These are phyloP conservation scores for Platichthys flesus DNA, from an alignment of 2,113 vertebrate genomes.

Conservation along the genomic window DNA sequence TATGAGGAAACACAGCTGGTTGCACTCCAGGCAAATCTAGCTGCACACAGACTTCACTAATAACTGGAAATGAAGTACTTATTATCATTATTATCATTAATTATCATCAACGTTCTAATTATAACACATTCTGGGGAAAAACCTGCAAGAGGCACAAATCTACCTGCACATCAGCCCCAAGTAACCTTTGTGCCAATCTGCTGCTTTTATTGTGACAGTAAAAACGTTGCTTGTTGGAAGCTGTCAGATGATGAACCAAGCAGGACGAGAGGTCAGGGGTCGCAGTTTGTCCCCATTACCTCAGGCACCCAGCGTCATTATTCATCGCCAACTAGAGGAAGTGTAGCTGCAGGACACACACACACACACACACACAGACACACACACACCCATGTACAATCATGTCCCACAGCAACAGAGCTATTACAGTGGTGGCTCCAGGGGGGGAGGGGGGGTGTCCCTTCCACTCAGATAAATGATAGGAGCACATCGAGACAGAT, in stretches of 20 bases:
- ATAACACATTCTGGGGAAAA: background rate
- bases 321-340: conserved; percentile 53
- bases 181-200: too few species aligned
- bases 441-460: conserved; percentile 22
- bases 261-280: conserved; percentile 35
- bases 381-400: background rate
- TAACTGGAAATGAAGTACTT: background rate
- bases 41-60: too few species aligned
- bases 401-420: conserved; percentile 36
- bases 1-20: too few species aligned
- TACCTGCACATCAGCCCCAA: background rate
- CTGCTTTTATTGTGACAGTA: background rate
- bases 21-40: background rate
- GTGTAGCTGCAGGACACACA: conserved; percentile 27
- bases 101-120: conserved; percentile 10
- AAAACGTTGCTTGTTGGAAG: background rate
- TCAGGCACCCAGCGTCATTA: conserved; percentile 48
- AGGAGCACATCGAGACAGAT: too few species aligned
- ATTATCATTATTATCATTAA: conserved; percentile 13
- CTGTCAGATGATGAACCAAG: background rate
- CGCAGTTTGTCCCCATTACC: conserved; percentile 45
- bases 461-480: background rate
- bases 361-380: conserved; percentile 9
- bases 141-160: conserved; percentile 1
- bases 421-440: conserved; percentile 42